Evolutionary conservation across 2,888 invertebrate genomes (phyloP), one percentile per base, ranked within the genome.

Genomic region (Acleris laterana): DNA sequence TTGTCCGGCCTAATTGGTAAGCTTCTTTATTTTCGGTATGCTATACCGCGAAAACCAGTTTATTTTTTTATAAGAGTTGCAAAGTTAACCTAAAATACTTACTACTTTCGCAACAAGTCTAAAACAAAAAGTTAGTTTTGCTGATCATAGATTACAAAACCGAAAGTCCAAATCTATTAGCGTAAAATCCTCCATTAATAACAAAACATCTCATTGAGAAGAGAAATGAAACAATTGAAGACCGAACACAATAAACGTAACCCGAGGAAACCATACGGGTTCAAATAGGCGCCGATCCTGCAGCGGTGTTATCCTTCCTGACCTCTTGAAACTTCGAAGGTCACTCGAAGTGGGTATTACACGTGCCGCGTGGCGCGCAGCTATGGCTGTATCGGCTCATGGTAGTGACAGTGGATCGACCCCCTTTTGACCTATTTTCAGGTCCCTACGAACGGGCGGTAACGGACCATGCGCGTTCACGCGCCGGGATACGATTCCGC

Each of bases 371-470:
- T 77, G 73, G 74, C 75, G 68, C 52, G 71, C 70, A 70, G 71
- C 70, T 74, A 73, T 72, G 72, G 73, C 60, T 70, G 72, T 56
- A 78, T 87, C 16, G 52, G 50, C 44, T 13, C 17, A 79, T 87
- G 88, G 77, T 88, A 89, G 89, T 88, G 90, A 90, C 90, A 90
- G 88, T 89, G 90, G 86, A 78, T 81, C 83, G 89, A 85, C 88
- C 90, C 91, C 88, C 85, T 83, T 84, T 84, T 90, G 91, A 91
- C 91, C 91, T 88, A 92, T 87, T 88, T 91, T 83, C 87, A 76
- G 80, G 83, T 84, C 85, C 89, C 87, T 87, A 83, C 77, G 84
- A 79, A 77, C 81, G 82, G 81, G 80, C 75, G 75, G 79, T 89
- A 89, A 90, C 89, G 90, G 85, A 88, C 77, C 82, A 77, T 75